Base-by-base conservation (phyloP, 2,113 vertebrate species). In the Rhadina sibilatrix region DNA sequence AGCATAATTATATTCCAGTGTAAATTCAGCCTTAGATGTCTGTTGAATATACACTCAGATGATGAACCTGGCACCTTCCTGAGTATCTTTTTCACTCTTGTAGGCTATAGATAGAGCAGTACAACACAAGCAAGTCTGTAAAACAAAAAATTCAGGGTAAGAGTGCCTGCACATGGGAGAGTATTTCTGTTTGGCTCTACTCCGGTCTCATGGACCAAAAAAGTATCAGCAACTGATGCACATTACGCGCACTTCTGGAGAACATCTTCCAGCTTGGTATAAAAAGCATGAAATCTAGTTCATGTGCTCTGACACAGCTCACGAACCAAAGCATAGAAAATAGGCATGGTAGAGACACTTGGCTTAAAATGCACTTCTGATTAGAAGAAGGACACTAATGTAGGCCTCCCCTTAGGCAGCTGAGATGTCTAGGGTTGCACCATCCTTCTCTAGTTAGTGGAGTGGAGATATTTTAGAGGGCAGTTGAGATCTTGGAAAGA, bases 131-230 rank as follows among this genome's bases (percentile, higher is more conserved):
- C 11, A 74, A 27, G 35, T 25, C 23, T 71, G 8, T 54, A 54
- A 80, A 85, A 27, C 2, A 63, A 84, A 83, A 64, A 31, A 35
- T 8, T 68, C 1, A 1, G 18, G 52, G 23, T 37, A 71, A 87
- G 46, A 50, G 15, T 16, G 6, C 6, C 31, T 84, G 33, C 11
- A 25, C 5, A 5, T 1, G 3, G 7, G 1, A 70, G 4, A 3
- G 6, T 70, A 50, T 87, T 81, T 87, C 31, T 50, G 20, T 81
- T 78, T 75, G 56, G 6, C 6, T 89, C 11, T 31, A 19, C 5
- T 74, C 10, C 12, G 50, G n/a, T 30, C 22, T 21, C 16, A 10
- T 24, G 42, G 33, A 59, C 10, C 15, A 42, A 87, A 66, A 16
- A 75, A 3, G 20, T 66, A 8, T 4, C 17, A 77, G 25, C 15